Evolutionary conservation across 2,888 invertebrate genomes (phyloP), one percentile per base, ranked within the genome.

Genomic region (Ophioninae sp.): DNA sequence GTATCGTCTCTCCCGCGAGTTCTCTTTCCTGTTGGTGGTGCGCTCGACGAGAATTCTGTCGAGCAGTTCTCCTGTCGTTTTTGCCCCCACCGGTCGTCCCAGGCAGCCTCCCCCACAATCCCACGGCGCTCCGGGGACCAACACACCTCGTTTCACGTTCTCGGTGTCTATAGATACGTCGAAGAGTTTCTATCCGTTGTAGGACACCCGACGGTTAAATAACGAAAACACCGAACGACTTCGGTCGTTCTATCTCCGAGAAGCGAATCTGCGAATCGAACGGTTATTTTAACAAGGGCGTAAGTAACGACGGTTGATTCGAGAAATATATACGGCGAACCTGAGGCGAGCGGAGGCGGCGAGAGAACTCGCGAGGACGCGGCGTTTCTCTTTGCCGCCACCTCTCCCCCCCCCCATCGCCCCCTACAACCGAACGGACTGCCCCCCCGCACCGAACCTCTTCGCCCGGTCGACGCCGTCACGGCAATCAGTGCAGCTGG

Each of bases 401-500:
- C 10, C 61, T 70, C 23, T 56, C 62, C 69, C 59, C 61, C 44
- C 81, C 79, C 80, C 78, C 82, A 61, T 76, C 78, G 81, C 89
- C 88, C 59, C 7, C 69, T 56, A n/a, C 64, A n/a, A n/a, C n/a
- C n/a, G n/a, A n/a, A n/a, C n/a, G n/a, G n/a, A n/a, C n/a, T n/a
- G n/a, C 70, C 23, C 73, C 41, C 20, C 13, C 61, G 39, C 65
- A 56, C 44, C 59, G 74, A 61, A 61, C 68, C 59, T 37, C 79
- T 37, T 61, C 50, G 61, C n/a, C 62, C 61, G 57, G 59, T 74
- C 68, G 90, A 89, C 89, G 91, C 89, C 89, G 90, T 89, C 90
- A 89, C 90, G 89, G 91, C 91, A 90, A 91, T 91, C 91, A 91
- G 90, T 91, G 91, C 91, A 91, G 91, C 91, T 91, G 91, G 91